These are phyloP conservation scores for Carcharodon carcharias DNA, from an alignment of 2,797 vertebrate genomes.

Conservation along the genomic window DNA sequence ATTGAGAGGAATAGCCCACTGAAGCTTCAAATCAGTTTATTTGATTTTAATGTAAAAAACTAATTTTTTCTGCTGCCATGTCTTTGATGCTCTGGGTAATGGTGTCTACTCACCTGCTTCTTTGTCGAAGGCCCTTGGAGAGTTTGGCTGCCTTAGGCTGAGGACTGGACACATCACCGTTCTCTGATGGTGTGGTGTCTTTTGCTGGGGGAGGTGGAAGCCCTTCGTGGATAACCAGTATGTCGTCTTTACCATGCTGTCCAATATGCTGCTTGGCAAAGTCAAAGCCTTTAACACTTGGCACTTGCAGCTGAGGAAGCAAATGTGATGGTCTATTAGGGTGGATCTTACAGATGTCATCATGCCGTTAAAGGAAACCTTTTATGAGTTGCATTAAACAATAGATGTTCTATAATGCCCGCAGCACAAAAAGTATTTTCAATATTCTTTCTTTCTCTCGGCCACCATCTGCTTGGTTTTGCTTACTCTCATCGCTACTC, in stretches of 20 bases:
- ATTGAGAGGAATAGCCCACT: not conserved
- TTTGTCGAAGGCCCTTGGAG: constrained; percentile 64
- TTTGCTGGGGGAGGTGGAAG: constrained; percentile 72
- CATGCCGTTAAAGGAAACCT: not conserved
- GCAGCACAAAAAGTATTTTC: not conserved
- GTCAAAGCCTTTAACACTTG: constrained; percentile 92
- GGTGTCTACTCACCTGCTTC: constrained; percentile 69
- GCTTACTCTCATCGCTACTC: not conserved
- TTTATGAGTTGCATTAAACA: not conserved
- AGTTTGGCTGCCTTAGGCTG: constrained; percentile 80
- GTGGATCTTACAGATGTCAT: not conserved
- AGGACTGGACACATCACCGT: constrained; percentile 81
- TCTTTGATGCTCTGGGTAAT: not conserved
- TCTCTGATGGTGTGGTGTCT: constrained; percentile 82
- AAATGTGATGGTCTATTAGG: constrained; percentile 10
- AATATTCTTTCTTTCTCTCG: not conserved
- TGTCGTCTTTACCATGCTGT: constrained; percentile 90
- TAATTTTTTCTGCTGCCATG: not conserved
- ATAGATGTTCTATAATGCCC: not conserved
- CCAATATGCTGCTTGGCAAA: constrained; percentile 96
- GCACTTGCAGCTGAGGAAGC: constrained; percentile 75
- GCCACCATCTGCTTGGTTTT: not conserved
- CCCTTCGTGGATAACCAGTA: constrained; percentile 85
- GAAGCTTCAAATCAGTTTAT: not conserved
- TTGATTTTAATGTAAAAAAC: constrained; percentile 23